Percentiles rank a stretch among this genome's conserved stretches.
Evolutionary conservation across 2,113 vertebrate genomes (phyloP).

Genomic region (Perognathus longimembris): DNA sequence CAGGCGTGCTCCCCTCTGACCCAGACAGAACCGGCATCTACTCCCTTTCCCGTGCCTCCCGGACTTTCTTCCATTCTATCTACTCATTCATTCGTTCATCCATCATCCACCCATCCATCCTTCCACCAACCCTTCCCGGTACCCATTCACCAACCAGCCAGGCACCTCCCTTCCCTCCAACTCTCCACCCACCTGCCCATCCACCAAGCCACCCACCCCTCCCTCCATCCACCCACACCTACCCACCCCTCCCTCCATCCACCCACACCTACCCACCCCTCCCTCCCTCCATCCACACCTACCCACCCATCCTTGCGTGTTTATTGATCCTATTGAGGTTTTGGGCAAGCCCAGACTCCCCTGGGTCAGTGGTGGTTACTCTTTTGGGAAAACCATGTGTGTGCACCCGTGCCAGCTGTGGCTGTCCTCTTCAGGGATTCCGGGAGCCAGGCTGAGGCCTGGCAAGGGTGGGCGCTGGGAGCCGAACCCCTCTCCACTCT

Average conservation of each 20-base stretch:
- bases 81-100: neutral
- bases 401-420: too few species aligned
- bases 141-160: rapidly evolving
- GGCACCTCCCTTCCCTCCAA: neutral
- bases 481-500: neutral
- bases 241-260: neutral
- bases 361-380: neutral
- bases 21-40: neutral
- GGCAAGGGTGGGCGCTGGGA: too few species aligned
- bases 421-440: neutral
- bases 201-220: neutral
- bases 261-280: neutral
- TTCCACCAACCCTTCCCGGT: too few species aligned
- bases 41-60: neutral
- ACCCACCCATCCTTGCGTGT: neutral
- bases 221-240: neutral
- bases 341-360: neutral
- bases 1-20: neutral
- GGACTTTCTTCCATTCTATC: neutral
- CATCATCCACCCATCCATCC: neutral
- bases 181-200: rapidly evolving
- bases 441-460: neutral
- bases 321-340: neutral
- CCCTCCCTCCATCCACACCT: neutral
- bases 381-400: neutral